A percentile compares a stretch with the other conserved stretches of the same genome.
Conservation (phyloP, 2,888 invertebrate species). For the Cheilosia vulpina region DNA sequence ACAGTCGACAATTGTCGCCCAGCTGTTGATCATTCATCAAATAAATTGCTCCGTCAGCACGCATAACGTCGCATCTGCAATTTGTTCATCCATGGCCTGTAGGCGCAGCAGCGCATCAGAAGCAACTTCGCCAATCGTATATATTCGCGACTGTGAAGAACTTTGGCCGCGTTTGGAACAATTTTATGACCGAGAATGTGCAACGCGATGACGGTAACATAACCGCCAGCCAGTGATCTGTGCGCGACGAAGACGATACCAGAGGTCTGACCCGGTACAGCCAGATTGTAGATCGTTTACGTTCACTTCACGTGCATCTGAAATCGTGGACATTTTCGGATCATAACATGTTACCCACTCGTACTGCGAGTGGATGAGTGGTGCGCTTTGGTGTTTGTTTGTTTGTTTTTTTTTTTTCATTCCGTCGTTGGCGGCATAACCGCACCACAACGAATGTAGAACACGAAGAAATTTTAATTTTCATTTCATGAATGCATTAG, state of each 20-base stretch:
- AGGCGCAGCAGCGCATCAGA: slow-evolving; percentile 54
- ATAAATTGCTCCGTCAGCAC: slow-evolving; percentile 67
- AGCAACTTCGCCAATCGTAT: slow-evolving; percentile 37
- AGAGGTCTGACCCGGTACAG: slow-evolving; percentile 67
- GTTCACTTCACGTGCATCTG: slow-evolving; percentile 72
- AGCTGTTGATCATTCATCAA: slow-evolving; percentile 68
- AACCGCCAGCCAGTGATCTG: slow-evolving; percentile 26
- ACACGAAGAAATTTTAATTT: slow-evolving; percentile 70
- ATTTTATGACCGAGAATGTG: slow-evolving; percentile 68
- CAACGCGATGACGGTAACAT: slow-evolving; percentile 35
- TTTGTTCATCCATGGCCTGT: slow-evolving; percentile 40
- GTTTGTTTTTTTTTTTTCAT: slow-evolving; percentile 30
- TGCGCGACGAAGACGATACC: slow-evolving; percentile 40
- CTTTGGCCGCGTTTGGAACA: slow-evolving; percentile 64
- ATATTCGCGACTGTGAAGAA: slow-evolving; percentile 48
- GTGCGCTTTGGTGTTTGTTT: slow-evolving; percentile 35
- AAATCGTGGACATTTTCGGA: slow-evolving; percentile 69
- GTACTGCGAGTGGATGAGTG: slow-evolving; percentile 22
- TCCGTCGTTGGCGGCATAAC: slow-evolving; percentile 13
- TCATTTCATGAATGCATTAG: slow-evolving; percentile 70
- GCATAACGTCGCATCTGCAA: slow-evolving; percentile 69
- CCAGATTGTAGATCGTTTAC: slow-evolving; percentile 71
- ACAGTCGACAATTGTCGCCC: slow-evolving; percentile 60
- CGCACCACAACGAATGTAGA: slow-evolving; percentile 58
- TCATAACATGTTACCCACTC: slow-evolving; percentile 51